Evolutionary conservation across 1,140 invertebrate genomes (phyloP).

Genomic region (Contarinia nasturtii): DNA sequence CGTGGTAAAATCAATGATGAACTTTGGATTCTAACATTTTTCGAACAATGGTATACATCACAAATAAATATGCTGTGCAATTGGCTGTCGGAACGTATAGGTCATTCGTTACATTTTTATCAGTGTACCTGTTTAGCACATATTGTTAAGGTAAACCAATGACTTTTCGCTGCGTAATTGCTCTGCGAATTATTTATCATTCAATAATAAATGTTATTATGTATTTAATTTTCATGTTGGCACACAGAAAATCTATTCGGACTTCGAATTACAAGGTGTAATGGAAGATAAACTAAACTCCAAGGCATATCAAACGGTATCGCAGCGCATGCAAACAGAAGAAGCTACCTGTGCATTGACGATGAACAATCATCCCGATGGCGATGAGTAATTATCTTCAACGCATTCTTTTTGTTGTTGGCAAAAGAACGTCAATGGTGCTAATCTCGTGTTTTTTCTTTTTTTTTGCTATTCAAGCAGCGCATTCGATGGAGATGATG

Average conservation of each 20-base stretch:
- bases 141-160: conserved; percentile 73
- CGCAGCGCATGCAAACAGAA: conserved; percentile 86
- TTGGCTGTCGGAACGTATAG: conserved; percentile 85
- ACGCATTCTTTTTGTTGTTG: not conserved
- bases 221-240: conserved; percentile 18
- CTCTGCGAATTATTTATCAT: conserved; percentile 2
- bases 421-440: not conserved
- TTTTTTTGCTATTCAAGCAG: not conserved
- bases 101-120: conserved; percentile 87
- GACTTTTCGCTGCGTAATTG: too few relatives aligned
- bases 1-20: conserved; percentile 93
- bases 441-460: not conserved
- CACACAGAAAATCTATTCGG: conserved; percentile 97
- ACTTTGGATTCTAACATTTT: conserved; percentile 91
- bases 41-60: conserved; percentile 93
- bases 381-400: conserved; percentile 24
- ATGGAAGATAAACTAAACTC: conserved; percentile 96
- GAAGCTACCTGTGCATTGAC: conserved; percentile 84
- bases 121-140: conserved; percentile 93
- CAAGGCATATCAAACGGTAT: conserved; percentile 87
- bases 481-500: conserved; percentile 31
- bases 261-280: conserved; percentile 97
- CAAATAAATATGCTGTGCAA: conserved; percentile 89
- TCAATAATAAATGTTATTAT: not conserved
- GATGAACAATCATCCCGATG: conserved; percentile 53